A percentile compares a stretch with the other conserved stretches of the same genome.
Evolutionary conservation across 30 jellyfish, hydroid and myxozoan genomes (phyloP).

Genomic region (Aurelia aurita complex sp. Pacific): DNA sequence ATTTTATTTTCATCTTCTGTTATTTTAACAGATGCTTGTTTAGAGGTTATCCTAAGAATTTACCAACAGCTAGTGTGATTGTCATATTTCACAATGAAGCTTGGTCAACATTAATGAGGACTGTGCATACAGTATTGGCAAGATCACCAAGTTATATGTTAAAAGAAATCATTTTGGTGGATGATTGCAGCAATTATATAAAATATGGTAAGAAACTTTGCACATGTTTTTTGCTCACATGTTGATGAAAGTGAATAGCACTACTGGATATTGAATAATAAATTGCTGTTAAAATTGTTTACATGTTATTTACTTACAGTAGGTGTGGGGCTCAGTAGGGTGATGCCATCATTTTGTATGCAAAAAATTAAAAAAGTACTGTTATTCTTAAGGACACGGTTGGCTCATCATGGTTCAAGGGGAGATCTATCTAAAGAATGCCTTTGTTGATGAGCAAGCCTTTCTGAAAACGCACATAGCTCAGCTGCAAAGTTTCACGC

Average conservation of each 20-base stretch:
- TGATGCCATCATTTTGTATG: too few species aligned
- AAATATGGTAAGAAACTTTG: conserved; percentile 60
- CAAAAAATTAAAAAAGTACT: too few species aligned
- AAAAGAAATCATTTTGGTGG: conserved; percentile 88
- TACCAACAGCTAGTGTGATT: conserved; percentile 96
- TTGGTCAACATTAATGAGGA: conserved; percentile 93
- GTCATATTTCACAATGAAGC: conserved; percentile 98
- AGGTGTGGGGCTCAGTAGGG: too few species aligned
- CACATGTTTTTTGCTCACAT: not conserved
- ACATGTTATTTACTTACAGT: not conserved
- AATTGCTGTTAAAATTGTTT: not conserved
- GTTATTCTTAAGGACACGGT: too few species aligned
- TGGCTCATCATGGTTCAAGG: too few species aligned
- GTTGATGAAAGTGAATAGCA: too few species aligned
- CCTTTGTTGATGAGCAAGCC: too few species aligned
- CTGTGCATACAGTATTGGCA: conserved; percentile 95
- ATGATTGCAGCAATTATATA: conserved; percentile 85
- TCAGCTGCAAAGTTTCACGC: too few species aligned
- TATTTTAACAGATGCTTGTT: conserved; percentile 72
- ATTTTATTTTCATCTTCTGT: not conserved
- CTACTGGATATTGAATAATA: too few species aligned
- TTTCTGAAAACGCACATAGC: too few species aligned
- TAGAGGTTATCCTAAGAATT: conserved; percentile 62
- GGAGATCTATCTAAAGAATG: too few species aligned
- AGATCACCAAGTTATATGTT: conserved; percentile 92